phyloP scores from a whole-genome alignment of 1,140 invertebrate species.

The Rhyacophila brunnea region DNA sequence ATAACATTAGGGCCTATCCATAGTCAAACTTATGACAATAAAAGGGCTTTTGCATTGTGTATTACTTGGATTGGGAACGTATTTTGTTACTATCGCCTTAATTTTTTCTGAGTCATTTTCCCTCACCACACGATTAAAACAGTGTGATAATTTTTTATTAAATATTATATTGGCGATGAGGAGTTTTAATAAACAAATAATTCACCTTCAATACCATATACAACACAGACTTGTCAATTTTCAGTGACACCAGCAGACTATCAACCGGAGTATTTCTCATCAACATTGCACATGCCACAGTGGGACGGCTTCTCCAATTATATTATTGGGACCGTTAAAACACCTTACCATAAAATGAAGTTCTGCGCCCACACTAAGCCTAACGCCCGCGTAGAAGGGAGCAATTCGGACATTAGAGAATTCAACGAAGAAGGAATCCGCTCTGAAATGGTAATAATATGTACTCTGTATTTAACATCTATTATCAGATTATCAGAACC shows the following conservation, averaged over 20 bases:
- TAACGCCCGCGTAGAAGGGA: too few species aligned
- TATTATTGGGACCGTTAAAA: neutral
- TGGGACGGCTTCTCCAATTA: neutral
- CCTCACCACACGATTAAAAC: neutral
- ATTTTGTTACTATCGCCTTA: neutral
- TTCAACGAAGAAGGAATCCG: too few species aligned
- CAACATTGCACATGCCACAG: neutral
- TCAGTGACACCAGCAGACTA: constrained; percentile 14
- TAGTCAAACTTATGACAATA: too few species aligned
- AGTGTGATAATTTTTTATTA: neutral
- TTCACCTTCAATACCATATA: neutral
- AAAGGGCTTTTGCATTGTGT: too few species aligned
- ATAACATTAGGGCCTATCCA: too few species aligned
- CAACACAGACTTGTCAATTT: neutral
- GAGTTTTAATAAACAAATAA: neutral
- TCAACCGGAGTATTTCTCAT: constrained; percentile 7
- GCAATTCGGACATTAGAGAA: too few species aligned
- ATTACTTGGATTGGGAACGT: neutral
- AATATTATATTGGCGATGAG: neutral
- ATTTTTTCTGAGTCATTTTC: neutral
- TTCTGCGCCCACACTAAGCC: neutral
- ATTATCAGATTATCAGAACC: too few species aligned
- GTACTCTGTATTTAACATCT: too few species aligned
- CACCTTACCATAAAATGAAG: constrained; percentile 14
- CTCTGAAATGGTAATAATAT: too few species aligned